phyloP scores from a whole-genome alignment of 2,797 vertebrate genomes.

The Pteronotus mesoamericanus region DNA sequence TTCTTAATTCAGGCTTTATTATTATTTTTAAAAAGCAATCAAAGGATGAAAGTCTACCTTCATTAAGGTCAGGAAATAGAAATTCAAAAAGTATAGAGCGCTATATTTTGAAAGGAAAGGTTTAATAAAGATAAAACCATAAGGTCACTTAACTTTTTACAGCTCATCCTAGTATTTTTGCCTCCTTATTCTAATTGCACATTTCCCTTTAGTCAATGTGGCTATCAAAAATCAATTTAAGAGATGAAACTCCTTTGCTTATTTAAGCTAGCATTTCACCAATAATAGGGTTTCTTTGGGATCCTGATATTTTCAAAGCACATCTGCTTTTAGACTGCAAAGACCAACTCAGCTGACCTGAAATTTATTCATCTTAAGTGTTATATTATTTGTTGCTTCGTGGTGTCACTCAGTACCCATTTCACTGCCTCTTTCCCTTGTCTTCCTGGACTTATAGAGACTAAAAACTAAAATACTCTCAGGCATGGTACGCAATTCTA shows the following conservation, averaged over 20 bases:
- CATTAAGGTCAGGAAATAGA: background rate
- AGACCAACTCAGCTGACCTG: background rate
- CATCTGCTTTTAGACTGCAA: background rate
- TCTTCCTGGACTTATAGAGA: background rate
- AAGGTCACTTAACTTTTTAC: background rate
- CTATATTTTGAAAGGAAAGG: background rate
- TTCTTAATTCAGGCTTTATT: background rate
- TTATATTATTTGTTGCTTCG: conserved; percentile 19
- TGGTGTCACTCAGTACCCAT: background rate
- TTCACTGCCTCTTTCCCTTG: background rate
- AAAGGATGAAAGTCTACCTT: background rate
- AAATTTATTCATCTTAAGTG: conserved; percentile 9
- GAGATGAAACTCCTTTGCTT: background rate
- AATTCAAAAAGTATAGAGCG: background rate
- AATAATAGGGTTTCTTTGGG: background rate
- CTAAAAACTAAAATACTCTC: background rate
- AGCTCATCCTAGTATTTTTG: background rate
- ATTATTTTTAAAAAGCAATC: conserved; percentile 1
- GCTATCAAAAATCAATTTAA: conserved; percentile 8
- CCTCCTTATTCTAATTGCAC: background rate
- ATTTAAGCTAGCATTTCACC: background rate
- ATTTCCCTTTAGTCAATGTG: background rate
- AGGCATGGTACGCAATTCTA: background rate
- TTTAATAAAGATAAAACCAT: background rate
- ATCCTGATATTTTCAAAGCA: background rate